Evolutionary conservation across 2,113 vertebrate species (phyloP).

Genomic region (Psilopogon haemacephalus): DNA sequence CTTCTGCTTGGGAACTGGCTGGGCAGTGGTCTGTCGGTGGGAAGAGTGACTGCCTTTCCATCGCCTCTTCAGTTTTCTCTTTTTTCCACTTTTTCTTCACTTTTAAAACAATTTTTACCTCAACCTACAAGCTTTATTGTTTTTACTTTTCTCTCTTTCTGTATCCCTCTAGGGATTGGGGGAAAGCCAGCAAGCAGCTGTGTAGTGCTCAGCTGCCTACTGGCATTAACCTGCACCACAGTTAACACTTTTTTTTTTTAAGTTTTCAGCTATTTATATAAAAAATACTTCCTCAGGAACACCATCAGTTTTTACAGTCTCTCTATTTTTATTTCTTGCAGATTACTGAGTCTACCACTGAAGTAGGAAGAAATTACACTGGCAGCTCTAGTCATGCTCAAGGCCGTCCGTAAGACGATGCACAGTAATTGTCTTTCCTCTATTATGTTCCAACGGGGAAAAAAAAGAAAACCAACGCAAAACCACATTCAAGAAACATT

Average conservation of each 20-base stretch:
- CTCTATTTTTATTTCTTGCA: background rate
- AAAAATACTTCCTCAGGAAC: background rate
- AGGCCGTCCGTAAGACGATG: background rate
- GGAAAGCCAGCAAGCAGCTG: background rate
- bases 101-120: background rate
- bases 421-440: background rate
- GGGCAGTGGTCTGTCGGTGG: background rate
- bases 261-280: background rate
- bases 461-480: background rate
- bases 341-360: background rate
- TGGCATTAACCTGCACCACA: background rate
- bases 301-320: background rate
- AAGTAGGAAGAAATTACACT: background rate
- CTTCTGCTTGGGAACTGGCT: background rate
- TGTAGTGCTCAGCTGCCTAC: background rate
- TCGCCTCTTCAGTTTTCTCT: background rate
- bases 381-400: background rate
- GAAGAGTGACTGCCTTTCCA: background rate
- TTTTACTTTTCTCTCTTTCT: background rate
- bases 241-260: background rate
- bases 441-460: background rate
- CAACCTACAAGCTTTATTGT: background rate
- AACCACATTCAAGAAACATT: background rate
- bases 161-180: rapidly evolving
- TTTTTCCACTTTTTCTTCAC: background rate